Evolutionary conservation across 2,113 vertebrate genomes (phyloP), one percentile per base, ranked within the genome.

Genomic region (Tautogolabrus adspersus): DNA sequence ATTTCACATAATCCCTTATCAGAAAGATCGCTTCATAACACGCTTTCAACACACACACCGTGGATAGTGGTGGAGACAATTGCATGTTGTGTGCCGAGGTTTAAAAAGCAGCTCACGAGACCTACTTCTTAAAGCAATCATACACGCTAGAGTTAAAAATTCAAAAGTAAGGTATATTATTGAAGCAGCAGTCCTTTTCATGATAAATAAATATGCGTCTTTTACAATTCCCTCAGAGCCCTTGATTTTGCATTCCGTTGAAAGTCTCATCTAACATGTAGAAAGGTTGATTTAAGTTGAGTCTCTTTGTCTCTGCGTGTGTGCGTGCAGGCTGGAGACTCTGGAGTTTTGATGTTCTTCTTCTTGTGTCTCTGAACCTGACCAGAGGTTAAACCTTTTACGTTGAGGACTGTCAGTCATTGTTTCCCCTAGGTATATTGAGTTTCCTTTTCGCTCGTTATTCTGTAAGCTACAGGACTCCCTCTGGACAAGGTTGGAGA

Each of bases 211-310:
- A 4, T 34, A 3, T 5, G 30, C 30, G 4, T 34, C 30, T 34
- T 34, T 34, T 34, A 34, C 72, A 55, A 89, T 88, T 89, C 82
- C 38, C 66, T 87, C 87, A 87, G 81, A 89, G 69, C 37, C 19
- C 73, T 54, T 65, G 61, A 87, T 83, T 87, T 66, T 82, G 52
- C 56, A 13, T 68, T 38, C 44, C 55, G 61, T 78, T 85, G 55
- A 79, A 75, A 84, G 72, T 49, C 76, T 78, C 69, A 79, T 89
- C 66, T 77, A 77, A 86, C 89, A 93, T 88, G 74, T 77, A 86
- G 64, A 72, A 72, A 59, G 84, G 62, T 58, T 19, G 64, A 60
- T 77, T 38, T 55, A 58, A 81, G 54, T 52, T 54, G n/a, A 61
- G 70, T 62, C 42, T 72, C 15, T 75, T 65, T 71, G 51, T 72